phyloP scores from a whole-genome alignment of 2,113 vertebrate genomes.

The Gavialis gangeticus region DNA sequence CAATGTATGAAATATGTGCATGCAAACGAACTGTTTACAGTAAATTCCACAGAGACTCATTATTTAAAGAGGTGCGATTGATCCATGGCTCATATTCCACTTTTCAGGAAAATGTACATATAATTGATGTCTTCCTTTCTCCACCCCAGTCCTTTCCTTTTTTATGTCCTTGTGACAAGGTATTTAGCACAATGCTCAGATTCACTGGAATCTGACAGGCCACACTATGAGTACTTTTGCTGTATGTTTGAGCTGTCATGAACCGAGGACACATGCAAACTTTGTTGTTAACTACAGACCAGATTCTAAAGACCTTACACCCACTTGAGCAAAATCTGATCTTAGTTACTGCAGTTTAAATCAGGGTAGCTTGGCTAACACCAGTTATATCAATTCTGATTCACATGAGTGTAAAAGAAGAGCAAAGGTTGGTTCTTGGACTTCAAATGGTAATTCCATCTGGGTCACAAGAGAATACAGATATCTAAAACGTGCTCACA shows the following conservation, averaged over 20 bases:
- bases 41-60: not conserved
- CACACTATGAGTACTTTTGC: too few relatives aligned
- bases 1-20: not conserved
- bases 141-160: not conserved
- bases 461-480: not conserved
- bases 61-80: not conserved
- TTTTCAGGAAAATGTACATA: not conserved
- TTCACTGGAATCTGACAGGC: too few relatives aligned
- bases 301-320: not conserved
- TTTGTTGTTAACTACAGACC: not conserved
- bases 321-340: not conserved
- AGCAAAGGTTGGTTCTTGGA: not conserved
- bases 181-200: too few relatives aligned
- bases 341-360: not conserved
- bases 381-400: not conserved
- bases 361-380: not conserved
- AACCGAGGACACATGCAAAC: fast-evolving
- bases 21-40: not conserved
- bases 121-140: not conserved
- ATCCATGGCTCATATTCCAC: not conserved
- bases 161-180: not conserved
- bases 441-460: not conserved
- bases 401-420: not conserved
- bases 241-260: too few relatives aligned
- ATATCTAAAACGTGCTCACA: not conserved